phyloP scores from a whole-genome alignment of 2,888 invertebrate genomes.

The Stenchaetothrips biformis region DNA sequence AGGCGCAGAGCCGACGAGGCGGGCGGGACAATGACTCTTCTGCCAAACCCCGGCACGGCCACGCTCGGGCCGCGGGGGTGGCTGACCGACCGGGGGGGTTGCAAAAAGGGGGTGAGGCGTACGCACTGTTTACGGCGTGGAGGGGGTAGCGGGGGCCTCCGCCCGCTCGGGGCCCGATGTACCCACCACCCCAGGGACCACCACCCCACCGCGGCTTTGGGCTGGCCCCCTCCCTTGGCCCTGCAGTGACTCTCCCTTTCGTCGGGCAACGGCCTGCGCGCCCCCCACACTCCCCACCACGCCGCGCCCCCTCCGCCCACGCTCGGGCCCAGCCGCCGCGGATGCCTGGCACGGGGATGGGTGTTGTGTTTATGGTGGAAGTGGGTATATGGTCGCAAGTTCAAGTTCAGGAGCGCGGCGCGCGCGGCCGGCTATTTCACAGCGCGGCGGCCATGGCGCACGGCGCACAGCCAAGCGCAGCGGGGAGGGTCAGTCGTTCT shows the following conservation, averaged over 20 bases:
- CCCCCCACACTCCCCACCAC: neutral
- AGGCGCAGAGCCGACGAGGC: neutral
- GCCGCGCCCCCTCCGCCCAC: neutral
- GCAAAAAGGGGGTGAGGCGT: neutral
- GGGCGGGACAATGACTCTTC: constrained; percentile 2
- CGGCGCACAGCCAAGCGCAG: neutral
- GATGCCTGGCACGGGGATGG: neutral
- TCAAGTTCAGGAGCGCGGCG: constrained; percentile 4
- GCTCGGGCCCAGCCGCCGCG: neutral
- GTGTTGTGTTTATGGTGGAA: constrained; percentile 24
- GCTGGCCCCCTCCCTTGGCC: constrained; percentile 3
- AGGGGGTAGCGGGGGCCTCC: neutral
- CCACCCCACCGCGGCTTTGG: neutral
- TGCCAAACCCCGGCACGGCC: neutral
- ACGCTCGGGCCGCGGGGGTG: neutral
- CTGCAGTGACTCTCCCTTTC: constrained; percentile 22
- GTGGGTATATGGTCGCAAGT: constrained; percentile 24
- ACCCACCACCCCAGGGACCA: neutral
- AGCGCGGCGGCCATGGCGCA: neutral
- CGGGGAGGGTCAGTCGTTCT: neutral
- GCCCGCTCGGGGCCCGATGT: neutral
- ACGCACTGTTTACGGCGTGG: constrained; percentile 18
- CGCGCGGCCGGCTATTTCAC: neutral
- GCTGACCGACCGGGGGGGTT: neutral
- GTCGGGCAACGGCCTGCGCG: neutral